Evolutionary conservation across 2,888 invertebrate species (phyloP), one percentile per base, ranked within the genome.

Genomic region (Apodemia zela): DNA sequence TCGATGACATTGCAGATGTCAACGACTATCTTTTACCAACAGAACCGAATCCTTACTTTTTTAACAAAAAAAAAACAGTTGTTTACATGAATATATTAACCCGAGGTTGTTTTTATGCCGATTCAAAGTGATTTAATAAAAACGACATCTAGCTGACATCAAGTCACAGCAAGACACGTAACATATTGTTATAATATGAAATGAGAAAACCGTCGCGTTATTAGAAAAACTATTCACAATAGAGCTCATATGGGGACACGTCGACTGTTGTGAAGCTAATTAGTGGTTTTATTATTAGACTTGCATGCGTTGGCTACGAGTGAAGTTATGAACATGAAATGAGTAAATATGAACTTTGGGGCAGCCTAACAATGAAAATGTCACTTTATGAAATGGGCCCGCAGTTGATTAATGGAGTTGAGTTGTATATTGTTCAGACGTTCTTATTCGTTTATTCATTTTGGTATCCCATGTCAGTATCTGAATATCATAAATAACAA

Each of bases 381-480:
- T 88, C 89, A 87, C 85, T 87, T 87, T 87, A 87, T 86, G 86
- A 88, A 86, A 86, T 82, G 84, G 86, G 82, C 83, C 73, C 75
- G 74, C 75, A 70, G 77, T 80, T 89, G 89, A 89, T 89, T 87
- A 88, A 89, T 89, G 88, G 78, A 81, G 77, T 80, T 77, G 77
- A 81, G 81, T 75, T 73, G 79, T 75, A 75, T 71, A 74, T 70
- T 79, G 75, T 76, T 82, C 74, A 78, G 79, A 78, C 82, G 79
- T 81, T 73, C 81, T 81, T 80, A 76, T 77, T 85, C 83, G 79
- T 84, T 83, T 82, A 85, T 86, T 85, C 77, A 82, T 80, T 79
- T 72, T 76, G 72, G 67, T 71, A 73, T 69, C 74, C 76, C 71
- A 69, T 68, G 75, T 76, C 74, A 71, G 68, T 70, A 59, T 35